Evolutionary conservation across 2,797 vertebrate species (phyloP), one percentile per base, ranked within the genome.

Genomic region (Acipenser oxyrinchus): DNA sequence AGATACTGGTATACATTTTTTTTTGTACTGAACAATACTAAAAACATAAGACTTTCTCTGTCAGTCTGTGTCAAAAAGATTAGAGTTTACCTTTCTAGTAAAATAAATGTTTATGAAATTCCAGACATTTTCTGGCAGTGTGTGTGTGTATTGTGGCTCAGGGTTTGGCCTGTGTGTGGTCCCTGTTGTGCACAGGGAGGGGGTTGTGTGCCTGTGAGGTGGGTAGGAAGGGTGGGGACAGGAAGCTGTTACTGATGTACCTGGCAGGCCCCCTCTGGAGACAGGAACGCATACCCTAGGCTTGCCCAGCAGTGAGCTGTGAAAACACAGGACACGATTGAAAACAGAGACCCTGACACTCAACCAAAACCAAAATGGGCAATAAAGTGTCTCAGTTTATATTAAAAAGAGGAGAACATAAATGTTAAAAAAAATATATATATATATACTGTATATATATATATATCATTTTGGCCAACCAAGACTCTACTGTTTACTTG

Each of bases 81-180:
- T 66, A 18, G 18, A 72, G 66, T 75, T 74, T 74, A 78, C 72
- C 78, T 83, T 84, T 83, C 76, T 78, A 81, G 79, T 52, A 76
- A 82, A 86, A 84, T 84, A 84, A 88, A 89, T 89, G 85, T 90
- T 91, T 88, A 90, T 77, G 77, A 81, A 87, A 85, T 88, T 89
- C 86, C 87, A 81, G 83, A 83, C 82, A 81, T 84, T 86, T 18
- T 86, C 78, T 71, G 53, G 69, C 55, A 51, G 53, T n/a, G 64
- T 62, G 65, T 15, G 65, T 59, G 63, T 49, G 65, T 18, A 52
- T 7, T 48, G 62, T 48, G 51, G 50, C 66, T 50, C 57, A 12
- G 61, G 53, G 63, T 51, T 51, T 53, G 13, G 49, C 52, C 50
- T 62, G 60, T 86, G 89, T 90, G 89, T 91, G 88, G 89, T 90